These are phyloP conservation scores for Plectrocnemia conspersa DNA, from an alignment of 1,140 invertebrate species.

Conservation along the genomic window DNA sequence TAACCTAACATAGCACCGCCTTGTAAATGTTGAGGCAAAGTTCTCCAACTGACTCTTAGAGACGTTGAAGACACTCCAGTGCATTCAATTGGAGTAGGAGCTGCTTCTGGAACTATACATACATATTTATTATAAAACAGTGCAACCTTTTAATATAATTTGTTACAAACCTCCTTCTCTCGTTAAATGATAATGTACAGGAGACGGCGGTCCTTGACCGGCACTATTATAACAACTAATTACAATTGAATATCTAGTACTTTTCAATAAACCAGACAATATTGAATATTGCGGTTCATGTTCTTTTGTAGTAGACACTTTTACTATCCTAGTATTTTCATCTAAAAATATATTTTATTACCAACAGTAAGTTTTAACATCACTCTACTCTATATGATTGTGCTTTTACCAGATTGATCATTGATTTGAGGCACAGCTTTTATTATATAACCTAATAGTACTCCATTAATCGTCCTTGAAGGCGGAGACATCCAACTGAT, in stretches of 20 bases:
- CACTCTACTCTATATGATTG: not conserved
- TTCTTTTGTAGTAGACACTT: constrained; percentile 40
- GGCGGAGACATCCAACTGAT: constrained; percentile 56
- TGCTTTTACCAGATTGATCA: constrained; percentile 38
- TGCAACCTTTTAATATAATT: not conserved
- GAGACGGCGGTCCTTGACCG: constrained; percentile 77
- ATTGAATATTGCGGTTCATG: constrained; percentile 41
- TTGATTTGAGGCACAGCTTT: constrained; percentile 47
- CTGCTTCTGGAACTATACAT: constrained; percentile 59
- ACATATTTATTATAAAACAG: not conserved
- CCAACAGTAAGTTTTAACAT: not conserved
- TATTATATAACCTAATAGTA: constrained; percentile 67
- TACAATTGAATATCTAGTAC: constrained; percentile 73
- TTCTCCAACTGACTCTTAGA: constrained; percentile 73
- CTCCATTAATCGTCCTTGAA: constrained; percentile 65
- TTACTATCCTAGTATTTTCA: constrained; percentile 51
- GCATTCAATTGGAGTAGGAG: constrained; percentile 64
- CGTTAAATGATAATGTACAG: constrained; percentile 71
- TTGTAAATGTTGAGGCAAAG: constrained; percentile 62
- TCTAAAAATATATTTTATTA: constrained; percentile 16
- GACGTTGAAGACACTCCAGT: constrained; percentile 66
- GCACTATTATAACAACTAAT: constrained; percentile 83
- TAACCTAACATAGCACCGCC: constrained; percentile 77
- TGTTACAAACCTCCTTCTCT: constrained; percentile 68
- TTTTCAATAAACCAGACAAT: constrained; percentile 65